These are phyloP conservation scores for Lithobates sylvaticus DNA, from an alignment of 2,797 vertebrate species.

Conservation along the genomic window DNA sequence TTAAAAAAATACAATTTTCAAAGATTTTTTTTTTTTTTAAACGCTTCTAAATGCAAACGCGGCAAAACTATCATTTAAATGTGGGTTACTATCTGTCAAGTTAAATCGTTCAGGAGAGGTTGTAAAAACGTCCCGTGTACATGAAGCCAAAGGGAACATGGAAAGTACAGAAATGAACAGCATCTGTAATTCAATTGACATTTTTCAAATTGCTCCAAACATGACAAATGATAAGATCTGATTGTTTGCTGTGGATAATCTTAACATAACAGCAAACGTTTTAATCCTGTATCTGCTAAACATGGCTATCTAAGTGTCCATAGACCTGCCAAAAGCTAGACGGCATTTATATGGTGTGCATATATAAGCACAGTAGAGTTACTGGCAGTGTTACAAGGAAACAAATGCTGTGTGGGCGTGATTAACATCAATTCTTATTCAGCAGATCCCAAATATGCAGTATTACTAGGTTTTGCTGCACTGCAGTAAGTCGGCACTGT, in stretches of 20 bases:
- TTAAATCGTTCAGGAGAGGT: too few relatives aligned
- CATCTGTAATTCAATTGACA: neutral
- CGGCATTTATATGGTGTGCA: neutral
- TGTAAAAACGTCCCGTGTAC: too few relatives aligned
- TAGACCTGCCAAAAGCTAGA: neutral
- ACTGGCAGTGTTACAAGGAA: neutral
- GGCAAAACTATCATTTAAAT: too few relatives aligned
- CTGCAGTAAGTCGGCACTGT: slow-evolving; percentile 43
- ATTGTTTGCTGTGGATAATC: neutral
- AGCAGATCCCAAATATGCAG: slow-evolving; percentile 7
- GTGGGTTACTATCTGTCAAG: too few relatives aligned
- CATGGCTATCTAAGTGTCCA: too few relatives aligned
- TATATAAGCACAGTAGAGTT: neutral
- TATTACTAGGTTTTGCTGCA: slow-evolving; percentile 44
- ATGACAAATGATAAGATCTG: neutral
- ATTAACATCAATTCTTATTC: slow-evolving; percentile 7
- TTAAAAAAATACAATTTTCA: too few relatives aligned
- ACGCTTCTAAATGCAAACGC: too few relatives aligned
- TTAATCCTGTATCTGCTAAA: neutral
- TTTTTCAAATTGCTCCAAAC: neutral
- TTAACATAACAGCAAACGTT: neutral
- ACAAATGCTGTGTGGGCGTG: slow-evolving; percentile 2
- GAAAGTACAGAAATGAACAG: neutral
- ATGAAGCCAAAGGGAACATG: neutral
- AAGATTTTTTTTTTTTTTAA: too few relatives aligned